Evolutionary conservation across 1,140 invertebrate genomes (phyloP), one percentile per base, ranked within the genome.

Genomic region (Ceratina calcarata): DNA sequence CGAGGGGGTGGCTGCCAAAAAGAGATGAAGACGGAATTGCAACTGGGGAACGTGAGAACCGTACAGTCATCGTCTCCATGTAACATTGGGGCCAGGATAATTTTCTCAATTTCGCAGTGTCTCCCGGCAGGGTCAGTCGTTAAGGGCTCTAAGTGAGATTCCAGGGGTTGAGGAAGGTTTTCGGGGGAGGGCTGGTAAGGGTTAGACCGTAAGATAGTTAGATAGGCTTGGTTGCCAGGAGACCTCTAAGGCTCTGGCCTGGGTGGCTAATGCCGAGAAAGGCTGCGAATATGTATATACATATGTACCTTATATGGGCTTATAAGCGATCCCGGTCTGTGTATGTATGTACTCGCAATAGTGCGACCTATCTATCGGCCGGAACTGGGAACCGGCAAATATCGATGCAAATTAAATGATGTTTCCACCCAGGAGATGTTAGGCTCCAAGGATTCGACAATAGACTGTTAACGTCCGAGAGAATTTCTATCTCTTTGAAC

Each of bases 21-120:
- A 49, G 67, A 24, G 13, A 32, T 61, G 57, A 51, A 49, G 16
- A 16, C 6, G 49, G 67, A 37, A 10, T 57, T 49, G 57, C 20
- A 49, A 27, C 22, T n/a, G 22, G n/a, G 66, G 37, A 80, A 87
- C 83, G 90, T 71, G 89, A 85, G 89, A 89, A 86, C 81, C 85
- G 86, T 84, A 86, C 82, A 88, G 87, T 84, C 86, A 86, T 90
- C 86, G 87, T 87, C 88, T 89, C 82, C 80, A 69, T 79, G 86
- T 89, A 90, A 89, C 90, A 83, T 77, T 69, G 79, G 78, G n/a
- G 86, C 76, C 76, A 87, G 91, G 90, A 92, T 93, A 93, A 93
- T 93, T 93, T 93, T 93, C 91, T 93, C 92, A 92, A 93, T 93
- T 93, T 92, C 89, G 87, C 88, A 87, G 91, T 89, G 89, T 91